phyloP scores from a whole-genome alignment of 2,888 invertebrate genomes.

The Nomada fabriciana region DNA sequence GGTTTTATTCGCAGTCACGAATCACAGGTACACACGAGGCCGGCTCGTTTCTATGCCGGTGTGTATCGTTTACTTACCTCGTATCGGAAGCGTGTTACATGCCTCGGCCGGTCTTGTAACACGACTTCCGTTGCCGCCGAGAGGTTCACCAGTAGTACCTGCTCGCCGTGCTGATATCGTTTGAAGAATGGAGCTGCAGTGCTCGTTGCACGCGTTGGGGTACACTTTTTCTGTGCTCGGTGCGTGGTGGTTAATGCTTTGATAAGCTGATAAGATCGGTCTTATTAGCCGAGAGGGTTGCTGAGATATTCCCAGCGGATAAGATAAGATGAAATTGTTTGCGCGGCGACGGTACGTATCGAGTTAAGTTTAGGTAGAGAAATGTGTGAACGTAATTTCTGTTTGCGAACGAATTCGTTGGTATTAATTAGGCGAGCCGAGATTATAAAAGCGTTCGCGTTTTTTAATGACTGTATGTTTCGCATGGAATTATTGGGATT shows the following conservation, averaged over 20 bases:
- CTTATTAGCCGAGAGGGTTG: neutral
- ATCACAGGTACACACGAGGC: conserved; percentile 33
- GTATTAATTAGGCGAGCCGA: neutral
- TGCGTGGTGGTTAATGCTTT: conserved; percentile 1
- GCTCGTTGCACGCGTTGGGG: neutral
- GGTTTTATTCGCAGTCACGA: conserved; percentile 54
- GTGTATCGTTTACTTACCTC: conserved; percentile 34
- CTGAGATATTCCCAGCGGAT: neutral
- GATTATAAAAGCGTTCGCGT: too few species aligned
- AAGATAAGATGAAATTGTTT: too few species aligned
- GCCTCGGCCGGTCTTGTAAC: conserved; percentile 11
- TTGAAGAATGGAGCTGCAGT: conserved; percentile 21
- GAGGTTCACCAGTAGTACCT: conserved; percentile 4
- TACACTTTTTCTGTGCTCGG: neutral
- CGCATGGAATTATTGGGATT: too few species aligned
- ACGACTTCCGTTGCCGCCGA: conserved; percentile 34
- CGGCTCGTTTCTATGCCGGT: neutral
- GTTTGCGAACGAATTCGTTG: neutral
- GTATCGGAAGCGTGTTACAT: conserved; percentile 28
- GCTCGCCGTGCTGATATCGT: conserved; percentile 1
- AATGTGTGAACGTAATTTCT: neutral
- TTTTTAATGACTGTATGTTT: too few species aligned
- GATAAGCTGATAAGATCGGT: neutral
- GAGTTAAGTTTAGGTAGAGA: too few species aligned
- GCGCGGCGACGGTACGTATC: too few species aligned